Base-by-base conservation (phyloP, 2,888 invertebrate genomes). In the Andrena camellia region DNA sequence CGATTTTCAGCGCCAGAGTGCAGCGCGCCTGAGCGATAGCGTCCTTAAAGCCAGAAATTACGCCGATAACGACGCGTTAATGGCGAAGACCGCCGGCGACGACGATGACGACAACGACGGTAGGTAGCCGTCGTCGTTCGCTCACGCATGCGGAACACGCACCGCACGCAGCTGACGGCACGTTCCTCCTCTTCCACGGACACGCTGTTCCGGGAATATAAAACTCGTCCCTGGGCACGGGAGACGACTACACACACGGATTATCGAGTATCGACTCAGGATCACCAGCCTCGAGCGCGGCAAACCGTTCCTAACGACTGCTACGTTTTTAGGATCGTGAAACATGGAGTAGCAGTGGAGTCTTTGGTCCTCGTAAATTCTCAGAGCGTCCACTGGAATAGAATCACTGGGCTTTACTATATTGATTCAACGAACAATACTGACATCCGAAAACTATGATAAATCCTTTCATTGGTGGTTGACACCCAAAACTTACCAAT, bases 21-120 rank as follows among this genome's bases (percentile, higher is more conserved):
- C 20, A 42, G n/a, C 69, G 42, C 8, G 66, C 35, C 67, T 23
- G 50, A 52, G 17, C 66, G 86, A 86, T 85, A 86, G 78, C 77
- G 31, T 23, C 23, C 57, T 70, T 29, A 2, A 33, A 48, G 26
- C 54, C 69, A 78, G 73, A 78, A 64, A 79, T 79, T 68, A 33
- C 52, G 48, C 60, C 81, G 85, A 90, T 90, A 90, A 90, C 86
- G 88, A 89, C 78, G 85, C 79, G 87, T 87, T 91, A 88, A 91
- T 86, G 84, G 83, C 85, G 26, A 26, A 72, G 85, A 85, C 81
- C 85, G 85, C 76, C 84, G 50, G 54, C 79, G 67, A 67, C 57
- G 78, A 54, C 48, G 77, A 67, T 31, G 82, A 67, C 60, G 69
- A 69, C 59, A 60, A 68, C 62, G 83, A 54, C 57, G 81, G 69